These are phyloP conservation scores for Morpho helenor DNA, from an alignment of 2,888 invertebrate genomes.

Conservation along the genomic window DNA sequence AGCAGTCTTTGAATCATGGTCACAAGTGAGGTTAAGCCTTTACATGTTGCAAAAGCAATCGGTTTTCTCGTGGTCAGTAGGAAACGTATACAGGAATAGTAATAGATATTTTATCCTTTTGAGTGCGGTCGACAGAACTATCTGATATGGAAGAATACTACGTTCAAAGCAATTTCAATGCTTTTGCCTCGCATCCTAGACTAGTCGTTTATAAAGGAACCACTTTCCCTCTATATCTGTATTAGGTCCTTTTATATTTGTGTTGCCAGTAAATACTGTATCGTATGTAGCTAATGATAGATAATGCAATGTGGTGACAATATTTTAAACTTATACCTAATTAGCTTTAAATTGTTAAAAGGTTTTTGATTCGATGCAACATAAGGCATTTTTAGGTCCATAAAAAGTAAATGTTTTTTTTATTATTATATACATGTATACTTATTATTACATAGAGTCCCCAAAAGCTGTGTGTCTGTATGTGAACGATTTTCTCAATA, in stretches of 20 bases:
- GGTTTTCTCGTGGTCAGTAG: slow-evolving; percentile 24
- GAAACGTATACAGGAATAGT: slow-evolving; percentile 22
- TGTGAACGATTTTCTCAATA: too few species aligned
- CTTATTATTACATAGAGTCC: too few species aligned
- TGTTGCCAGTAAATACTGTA: slow-evolving; percentile 32
- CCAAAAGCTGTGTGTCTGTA: too few species aligned
- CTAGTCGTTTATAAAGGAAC: slow-evolving; percentile 21
- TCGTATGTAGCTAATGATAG: too few species aligned
- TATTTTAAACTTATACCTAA: too few species aligned
- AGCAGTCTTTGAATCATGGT: slow-evolving; percentile 10
- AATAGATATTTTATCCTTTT: slow-evolving; percentile 28
- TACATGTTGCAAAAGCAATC: slow-evolving; percentile 28
- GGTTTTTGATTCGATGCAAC: too few species aligned
- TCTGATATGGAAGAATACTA: slow-evolving; percentile 28
- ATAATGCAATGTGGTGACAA: too few species aligned
- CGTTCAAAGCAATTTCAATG: slow-evolving; percentile 27
- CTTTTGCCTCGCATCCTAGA: slow-evolving; percentile 23
- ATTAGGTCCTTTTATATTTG: slow-evolving; percentile 31
- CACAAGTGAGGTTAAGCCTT: slow-evolving; percentile 19
- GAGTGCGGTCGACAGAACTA: slow-evolving; percentile 25
- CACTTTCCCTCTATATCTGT: slow-evolving; percentile 21
- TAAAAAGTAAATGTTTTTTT: too few species aligned
- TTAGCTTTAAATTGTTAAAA: too few species aligned
- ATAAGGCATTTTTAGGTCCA: too few species aligned
- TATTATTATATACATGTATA: too few species aligned